A percentile compares a stretch with the other conserved stretches of the same genome.
Conservation (phyloP, 2,113 vertebrate species). For the Paramisgurnus dabryanus region DNA sequence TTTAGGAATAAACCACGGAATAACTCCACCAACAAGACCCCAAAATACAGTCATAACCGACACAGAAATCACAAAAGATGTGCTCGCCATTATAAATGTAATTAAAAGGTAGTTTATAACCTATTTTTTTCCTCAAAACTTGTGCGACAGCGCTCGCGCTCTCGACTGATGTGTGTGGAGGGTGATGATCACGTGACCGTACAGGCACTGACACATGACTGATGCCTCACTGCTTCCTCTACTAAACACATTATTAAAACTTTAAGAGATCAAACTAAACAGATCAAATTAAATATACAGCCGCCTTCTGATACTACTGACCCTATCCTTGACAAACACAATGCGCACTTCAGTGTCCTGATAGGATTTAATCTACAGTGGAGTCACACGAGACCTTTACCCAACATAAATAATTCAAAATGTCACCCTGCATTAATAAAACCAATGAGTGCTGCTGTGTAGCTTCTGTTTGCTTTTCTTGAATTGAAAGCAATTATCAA, state of each 20-base stretch:
- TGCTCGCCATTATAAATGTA: constrained; percentile 73
- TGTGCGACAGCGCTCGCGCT: not conserved
- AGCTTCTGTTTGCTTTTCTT: not conserved
- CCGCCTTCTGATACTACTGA: not conserved
- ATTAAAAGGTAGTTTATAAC: not conserved
- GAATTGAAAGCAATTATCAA: not conserved
- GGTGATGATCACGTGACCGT: constrained; percentile 8
- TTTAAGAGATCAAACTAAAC: not conserved
- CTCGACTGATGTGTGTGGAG: constrained; percentile 3
- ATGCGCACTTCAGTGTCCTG: not conserved
- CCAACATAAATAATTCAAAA: not conserved
- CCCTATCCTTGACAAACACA: not conserved
- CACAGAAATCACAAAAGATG: constrained; percentile 79
- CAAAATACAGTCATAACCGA: constrained; percentile 91
- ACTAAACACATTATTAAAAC: not conserved
- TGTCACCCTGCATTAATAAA: not conserved
- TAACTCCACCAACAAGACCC: constrained; percentile 83
- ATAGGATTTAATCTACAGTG: not conserved
- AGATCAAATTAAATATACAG: not conserved
- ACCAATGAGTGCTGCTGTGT: not conserved
- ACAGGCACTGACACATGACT: not conserved
- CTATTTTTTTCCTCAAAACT: not conserved
- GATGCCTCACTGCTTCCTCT: constrained; percentile 9
- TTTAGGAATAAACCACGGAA: constrained; percentile 91
- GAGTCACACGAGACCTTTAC: not conserved